phyloP scores from a whole-genome alignment of 2,113 vertebrate genomes.

The Salvelinus sp. region DNA sequence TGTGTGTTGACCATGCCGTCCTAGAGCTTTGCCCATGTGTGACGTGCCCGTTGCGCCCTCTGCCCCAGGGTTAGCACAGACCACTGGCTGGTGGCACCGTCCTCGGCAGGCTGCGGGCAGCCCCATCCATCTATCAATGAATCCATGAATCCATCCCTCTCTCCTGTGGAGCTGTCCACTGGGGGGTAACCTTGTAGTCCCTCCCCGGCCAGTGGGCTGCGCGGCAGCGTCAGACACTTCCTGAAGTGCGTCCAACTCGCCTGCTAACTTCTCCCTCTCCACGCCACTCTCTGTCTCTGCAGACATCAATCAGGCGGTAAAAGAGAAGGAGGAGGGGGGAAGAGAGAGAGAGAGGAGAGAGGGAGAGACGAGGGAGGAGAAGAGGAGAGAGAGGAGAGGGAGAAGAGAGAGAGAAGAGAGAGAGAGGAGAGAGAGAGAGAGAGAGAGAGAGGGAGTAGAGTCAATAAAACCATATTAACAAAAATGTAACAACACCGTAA shows the following conservation, averaged over 20 bases:
- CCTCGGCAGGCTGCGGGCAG: constrained; percentile 50
- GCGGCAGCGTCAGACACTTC: constrained; percentile 96
- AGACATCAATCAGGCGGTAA: too few relatives aligned
- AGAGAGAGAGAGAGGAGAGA: background rate
- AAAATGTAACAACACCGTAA: background rate
- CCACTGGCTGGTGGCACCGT: constrained; percentile 51
- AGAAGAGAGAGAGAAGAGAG: background rate
- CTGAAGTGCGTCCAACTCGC: constrained; percentile 98
- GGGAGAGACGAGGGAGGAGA: background rate
- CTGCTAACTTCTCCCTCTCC: constrained; percentile 92
- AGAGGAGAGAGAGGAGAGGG: background rate
- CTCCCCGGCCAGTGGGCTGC: constrained; percentile 87
- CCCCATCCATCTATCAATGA: constrained; percentile 66
- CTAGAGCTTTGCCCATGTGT: background rate
- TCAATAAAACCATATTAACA: background rate
- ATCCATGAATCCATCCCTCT: constrained; percentile 1
- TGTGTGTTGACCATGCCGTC: constrained; percentile 9
- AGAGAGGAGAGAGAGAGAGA: background rate
- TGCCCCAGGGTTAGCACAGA: constrained; percentile 68
- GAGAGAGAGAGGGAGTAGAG: background rate
- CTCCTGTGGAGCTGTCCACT: constrained; percentile 77
- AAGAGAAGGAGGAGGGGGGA: background rate
- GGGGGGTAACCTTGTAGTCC: constrained; percentile 94
- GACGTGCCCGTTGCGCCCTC: constrained; percentile 30
- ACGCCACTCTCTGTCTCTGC: constrained; percentile 94